A percentile compares a stretch with the other conserved stretches of the same genome.
These are phyloP conservation scores for Baryphthengus martii DNA, from an alignment of 2,113 vertebrate genomes.

Conservation along the genomic window DNA sequence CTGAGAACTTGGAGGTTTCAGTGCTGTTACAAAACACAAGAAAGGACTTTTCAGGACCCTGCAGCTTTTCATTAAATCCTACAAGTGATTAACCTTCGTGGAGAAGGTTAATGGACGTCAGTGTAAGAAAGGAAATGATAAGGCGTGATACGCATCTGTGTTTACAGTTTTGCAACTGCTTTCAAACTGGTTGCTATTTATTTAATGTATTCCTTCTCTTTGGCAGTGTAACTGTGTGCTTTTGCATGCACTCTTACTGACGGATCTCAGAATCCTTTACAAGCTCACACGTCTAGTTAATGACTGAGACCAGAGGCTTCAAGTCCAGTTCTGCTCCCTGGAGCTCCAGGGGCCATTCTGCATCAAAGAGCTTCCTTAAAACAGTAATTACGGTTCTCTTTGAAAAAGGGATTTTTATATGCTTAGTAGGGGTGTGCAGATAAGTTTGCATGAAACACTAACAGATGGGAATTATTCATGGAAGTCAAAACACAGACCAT, in stretches of 20 bases:
- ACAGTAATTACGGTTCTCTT: not conserved
- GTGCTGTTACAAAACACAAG: rapidly evolving
- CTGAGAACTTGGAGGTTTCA: not conserved
- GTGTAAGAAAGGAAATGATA: not conserved
- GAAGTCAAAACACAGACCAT: not conserved
- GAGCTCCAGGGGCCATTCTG: not conserved
- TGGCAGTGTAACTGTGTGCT: not conserved
- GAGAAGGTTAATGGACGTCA: not conserved
- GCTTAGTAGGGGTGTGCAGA: not conserved
- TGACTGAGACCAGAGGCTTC: not conserved
- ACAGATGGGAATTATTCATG: not conserved
- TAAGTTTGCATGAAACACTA: not conserved
- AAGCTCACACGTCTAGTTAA: not conserved
- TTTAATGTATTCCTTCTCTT: not conserved
- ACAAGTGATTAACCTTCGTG: not conserved
- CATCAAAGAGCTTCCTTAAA: not conserved
- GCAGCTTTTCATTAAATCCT: not conserved
- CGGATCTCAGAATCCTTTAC: not conserved
- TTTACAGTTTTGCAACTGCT: not conserved
- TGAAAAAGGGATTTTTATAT: not conserved
- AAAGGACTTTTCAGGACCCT: not conserved
- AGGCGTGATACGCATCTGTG: not conserved
- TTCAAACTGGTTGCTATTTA: not conserved
- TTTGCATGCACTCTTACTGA: not conserved
- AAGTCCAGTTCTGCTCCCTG: not conserved